Conservation (phyloP, 2,888 invertebrate species). For the Hypomecis punctinalis region DNA sequence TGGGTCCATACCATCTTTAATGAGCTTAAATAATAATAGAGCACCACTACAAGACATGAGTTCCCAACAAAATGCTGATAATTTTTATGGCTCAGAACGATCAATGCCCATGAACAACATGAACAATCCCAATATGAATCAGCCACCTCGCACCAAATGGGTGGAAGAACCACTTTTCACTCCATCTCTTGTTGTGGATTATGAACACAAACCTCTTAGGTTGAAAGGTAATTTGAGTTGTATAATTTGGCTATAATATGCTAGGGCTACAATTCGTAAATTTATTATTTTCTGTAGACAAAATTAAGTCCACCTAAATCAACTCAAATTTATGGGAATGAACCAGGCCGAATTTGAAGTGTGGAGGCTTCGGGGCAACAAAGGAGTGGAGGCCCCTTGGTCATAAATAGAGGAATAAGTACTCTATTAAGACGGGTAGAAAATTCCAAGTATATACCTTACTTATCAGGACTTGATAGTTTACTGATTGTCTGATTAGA, state of each 20-base stretch:
- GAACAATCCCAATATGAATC: conserved; percentile 40
- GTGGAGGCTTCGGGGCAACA: no score
- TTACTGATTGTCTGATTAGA: no score
- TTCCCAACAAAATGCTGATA: conserved; percentile 35
- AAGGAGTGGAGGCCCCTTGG: no score
- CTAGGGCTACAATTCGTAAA: conserved; percentile 13
- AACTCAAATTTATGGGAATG: not conserved
- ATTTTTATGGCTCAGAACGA: conserved; percentile 29
- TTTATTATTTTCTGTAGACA: not conserved
- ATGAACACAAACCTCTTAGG: conserved; percentile 87
- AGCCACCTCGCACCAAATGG: conserved; percentile 56
- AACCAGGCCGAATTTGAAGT: no score
- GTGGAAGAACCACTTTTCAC: conserved; percentile 78
- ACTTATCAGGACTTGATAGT: no score
- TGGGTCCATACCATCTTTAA: conserved; percentile 27
- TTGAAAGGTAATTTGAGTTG: conserved; percentile 76
- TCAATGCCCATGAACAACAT: conserved; percentile 43
- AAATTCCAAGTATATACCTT: no score
- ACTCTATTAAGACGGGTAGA: no score
- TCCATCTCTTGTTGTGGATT: conserved; percentile 88
- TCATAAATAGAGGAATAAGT: no score
- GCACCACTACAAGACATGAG: conserved; percentile 35
- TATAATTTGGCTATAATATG: conserved; percentile 27
- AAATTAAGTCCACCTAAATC: not conserved
- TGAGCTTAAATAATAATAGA: conserved; percentile 21